phyloP scores from a whole-genome alignment of 2,113 vertebrate genomes.

The Odontesthes bonariensis region DNA sequence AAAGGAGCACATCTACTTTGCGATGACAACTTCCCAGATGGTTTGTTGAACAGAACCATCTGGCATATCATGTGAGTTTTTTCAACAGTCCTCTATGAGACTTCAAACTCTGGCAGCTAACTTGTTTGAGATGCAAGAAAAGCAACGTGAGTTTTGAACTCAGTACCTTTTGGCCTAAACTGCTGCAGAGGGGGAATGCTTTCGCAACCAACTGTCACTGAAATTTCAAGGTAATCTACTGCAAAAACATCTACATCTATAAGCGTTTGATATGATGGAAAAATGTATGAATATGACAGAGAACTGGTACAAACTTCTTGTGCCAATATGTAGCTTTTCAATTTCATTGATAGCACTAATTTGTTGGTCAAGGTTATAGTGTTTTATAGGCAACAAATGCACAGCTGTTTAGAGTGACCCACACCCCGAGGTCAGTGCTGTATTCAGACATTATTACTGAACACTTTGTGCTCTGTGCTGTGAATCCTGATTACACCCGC shows the following conservation, averaged over 20 bases:
- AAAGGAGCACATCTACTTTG: background rate
- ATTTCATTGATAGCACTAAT: conserved; percentile 59
- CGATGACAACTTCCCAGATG: background rate
- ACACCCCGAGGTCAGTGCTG: conserved; percentile 8
- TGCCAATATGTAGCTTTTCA: conserved; percentile 12
- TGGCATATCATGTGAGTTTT: background rate
- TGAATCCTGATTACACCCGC: conserved; percentile 42
- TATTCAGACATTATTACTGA: conserved; percentile 44
- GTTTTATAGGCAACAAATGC: conserved; percentile 29
- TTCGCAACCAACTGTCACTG: background rate
- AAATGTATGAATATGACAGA: no score
- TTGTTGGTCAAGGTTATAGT: conserved; percentile 33
- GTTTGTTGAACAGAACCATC: background rate
- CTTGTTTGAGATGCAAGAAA: background rate
- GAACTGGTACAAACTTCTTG: conserved; percentile 18
- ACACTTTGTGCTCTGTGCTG: conserved; percentile 43
- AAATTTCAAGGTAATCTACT: background rate
- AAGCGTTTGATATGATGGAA: no score
- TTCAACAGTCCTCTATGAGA: background rate
- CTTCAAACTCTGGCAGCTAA: background rate
- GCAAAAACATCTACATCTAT: background rate
- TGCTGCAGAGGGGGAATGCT: background rate
- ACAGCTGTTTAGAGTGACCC: conserved; percentile 5
- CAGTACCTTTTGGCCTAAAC: background rate
- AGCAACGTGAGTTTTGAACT: background rate